A percentile compares a stretch with the other conserved stretches of the same genome.
These are phyloP conservation scores for Andrena dorsata DNA, from an alignment of 2,888 invertebrate genomes.

Conservation along the genomic window DNA sequence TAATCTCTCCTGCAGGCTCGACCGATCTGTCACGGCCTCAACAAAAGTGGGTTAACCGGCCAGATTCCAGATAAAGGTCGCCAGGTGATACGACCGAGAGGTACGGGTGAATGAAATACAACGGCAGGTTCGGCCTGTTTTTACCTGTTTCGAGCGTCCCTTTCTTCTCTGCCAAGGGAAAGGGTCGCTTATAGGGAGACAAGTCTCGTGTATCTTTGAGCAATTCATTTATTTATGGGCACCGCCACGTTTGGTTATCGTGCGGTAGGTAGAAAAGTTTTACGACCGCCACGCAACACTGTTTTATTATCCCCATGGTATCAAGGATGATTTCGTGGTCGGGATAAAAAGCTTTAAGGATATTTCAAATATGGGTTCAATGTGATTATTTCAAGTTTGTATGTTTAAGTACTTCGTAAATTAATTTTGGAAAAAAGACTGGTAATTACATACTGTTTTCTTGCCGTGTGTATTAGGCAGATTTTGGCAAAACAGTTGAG, in stretches of 20 bases:
- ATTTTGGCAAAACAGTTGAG: too few relatives aligned
- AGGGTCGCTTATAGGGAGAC: neutral
- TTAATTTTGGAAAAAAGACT: too few relatives aligned
- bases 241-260: neutral
- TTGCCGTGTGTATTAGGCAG: too few relatives aligned
- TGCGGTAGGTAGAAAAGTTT: neutral
- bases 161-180: neutral
- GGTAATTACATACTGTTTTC: too few relatives aligned
- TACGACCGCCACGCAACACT: neutral
- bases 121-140: constrained; percentile 36
- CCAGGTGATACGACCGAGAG: constrained; percentile 56
- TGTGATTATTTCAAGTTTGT: too few relatives aligned
- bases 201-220: neutral
- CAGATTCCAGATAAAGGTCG: constrained; percentile 65
- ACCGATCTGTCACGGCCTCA: constrained; percentile 55
- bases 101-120: constrained; percentile 43
- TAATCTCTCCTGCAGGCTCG: constrained; percentile 32
- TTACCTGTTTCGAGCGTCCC: constrained; percentile 40
- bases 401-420: too few relatives aligned
- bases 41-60: constrained; percentile 68
- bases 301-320: neutral
- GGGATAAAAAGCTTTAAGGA: neutral
- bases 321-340: neutral
- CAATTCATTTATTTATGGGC: constrained; percentile 16
- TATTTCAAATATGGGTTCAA: too few relatives aligned